Percentiles rank a stretch among this genome's conserved stretches.
These are phyloP conservation scores for Odontocerum albicorne DNA, from an alignment of 2,888 invertebrate genomes.

Conservation along the genomic window DNA sequence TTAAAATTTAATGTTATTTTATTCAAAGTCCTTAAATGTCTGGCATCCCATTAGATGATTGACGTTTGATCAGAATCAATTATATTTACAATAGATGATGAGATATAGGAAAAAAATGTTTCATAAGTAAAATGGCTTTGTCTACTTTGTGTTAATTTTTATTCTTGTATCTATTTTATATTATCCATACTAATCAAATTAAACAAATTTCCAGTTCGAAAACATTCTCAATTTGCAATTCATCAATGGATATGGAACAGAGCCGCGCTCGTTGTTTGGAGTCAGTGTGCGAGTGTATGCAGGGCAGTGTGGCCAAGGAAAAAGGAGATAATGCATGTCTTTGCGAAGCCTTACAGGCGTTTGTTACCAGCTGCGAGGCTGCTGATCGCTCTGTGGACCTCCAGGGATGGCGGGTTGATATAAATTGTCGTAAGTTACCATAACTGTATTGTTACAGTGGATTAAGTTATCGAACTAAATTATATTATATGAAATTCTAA, in stretches of 20 bases:
- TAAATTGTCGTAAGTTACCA: conserved; percentile 68
- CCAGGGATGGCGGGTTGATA: conserved; percentile 68
- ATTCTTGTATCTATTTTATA: too few species aligned
- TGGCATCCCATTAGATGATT: too few species aligned
- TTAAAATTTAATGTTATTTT: too few species aligned
- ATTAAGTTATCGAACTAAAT: too few species aligned
- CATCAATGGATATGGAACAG: conserved; percentile 65
- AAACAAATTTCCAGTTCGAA: conserved; percentile 60
- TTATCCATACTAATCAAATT: too few species aligned
- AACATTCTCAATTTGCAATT: conserved; percentile 65
- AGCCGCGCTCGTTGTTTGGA: conserved; percentile 75
- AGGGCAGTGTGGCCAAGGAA: conserved; percentile 46
- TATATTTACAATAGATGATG: too few species aligned
- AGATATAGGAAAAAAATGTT: too few species aligned
- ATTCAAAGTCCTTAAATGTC: too few species aligned
- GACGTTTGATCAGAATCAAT: too few species aligned
- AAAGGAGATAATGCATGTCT: conserved; percentile 55
- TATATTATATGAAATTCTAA: neutral
- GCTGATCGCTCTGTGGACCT: conserved; percentile 64
- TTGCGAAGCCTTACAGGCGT: conserved; percentile 68
- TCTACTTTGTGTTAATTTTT: too few species aligned
- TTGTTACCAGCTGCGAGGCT: conserved; percentile 74
- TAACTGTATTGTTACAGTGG: too few species aligned
- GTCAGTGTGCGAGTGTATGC: conserved; percentile 73
- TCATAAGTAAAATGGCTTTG: too few species aligned